These are phyloP conservation scores for Mantis religiosa DNA, from an alignment of 2,888 invertebrate species.

Conservation along the genomic window DNA sequence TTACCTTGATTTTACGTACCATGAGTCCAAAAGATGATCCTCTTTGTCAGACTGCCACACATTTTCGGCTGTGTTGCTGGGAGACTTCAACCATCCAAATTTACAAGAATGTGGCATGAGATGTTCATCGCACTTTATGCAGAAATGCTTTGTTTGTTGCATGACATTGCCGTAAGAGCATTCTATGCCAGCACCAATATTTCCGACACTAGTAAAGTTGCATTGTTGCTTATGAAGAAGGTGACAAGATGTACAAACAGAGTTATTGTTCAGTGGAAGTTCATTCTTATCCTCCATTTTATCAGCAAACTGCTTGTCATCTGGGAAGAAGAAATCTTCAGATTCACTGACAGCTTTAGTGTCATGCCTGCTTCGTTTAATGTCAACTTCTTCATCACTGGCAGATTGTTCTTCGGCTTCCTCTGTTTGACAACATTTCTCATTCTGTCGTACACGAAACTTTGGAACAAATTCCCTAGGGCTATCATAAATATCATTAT, in stretches of 20 bases:
- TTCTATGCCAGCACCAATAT: neutral
- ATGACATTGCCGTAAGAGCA: neutral
- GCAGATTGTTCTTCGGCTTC: neutral
- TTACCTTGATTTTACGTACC: neutral
- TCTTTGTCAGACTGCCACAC: neutral
- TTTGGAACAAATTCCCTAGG: constrained; percentile 57
- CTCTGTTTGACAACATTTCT: constrained; percentile 21
- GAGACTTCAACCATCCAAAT: neutral
- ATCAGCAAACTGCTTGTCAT: constrained; percentile 33
- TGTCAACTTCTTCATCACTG: constrained; percentile 30
- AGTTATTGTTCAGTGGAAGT: neutral
- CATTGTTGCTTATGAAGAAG: neutral
- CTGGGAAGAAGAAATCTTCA: constrained; percentile 39
- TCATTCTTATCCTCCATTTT: constrained; percentile 6
- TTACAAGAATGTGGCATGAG: neutral
- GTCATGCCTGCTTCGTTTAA: constrained; percentile 17
- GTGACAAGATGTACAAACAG: neutral
- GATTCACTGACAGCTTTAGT: constrained; percentile 22
- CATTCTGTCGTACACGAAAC: constrained; percentile 53
- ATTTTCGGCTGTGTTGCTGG: neutral
- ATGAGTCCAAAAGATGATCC: neutral
- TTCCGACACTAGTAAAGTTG: neutral
- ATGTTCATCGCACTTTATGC: neutral
- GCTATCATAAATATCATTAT: constrained; percentile 39
- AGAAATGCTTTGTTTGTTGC: neutral